Conservation (phyloP, 2,797 vertebrate genomes). For the Lepilemur ruficaudatus region DNA sequence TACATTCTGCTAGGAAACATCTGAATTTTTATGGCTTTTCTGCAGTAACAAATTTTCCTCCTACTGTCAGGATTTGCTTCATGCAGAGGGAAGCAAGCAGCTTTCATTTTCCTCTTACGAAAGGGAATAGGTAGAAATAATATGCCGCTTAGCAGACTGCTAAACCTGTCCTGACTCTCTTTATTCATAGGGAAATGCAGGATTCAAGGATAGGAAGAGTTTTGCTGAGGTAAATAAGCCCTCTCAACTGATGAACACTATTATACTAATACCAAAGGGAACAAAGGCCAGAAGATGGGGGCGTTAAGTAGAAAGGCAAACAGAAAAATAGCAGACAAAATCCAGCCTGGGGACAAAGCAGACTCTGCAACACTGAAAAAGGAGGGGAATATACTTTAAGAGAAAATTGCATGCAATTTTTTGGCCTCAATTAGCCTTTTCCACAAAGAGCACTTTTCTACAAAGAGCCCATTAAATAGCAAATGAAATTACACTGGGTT, state of each 20-base stretch:
- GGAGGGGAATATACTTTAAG: slow-evolving; percentile 66
- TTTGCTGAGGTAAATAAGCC: slow-evolving; percentile 63
- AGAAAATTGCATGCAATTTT: slow-evolving; percentile 80
- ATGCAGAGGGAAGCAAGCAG: slow-evolving; percentile 63
- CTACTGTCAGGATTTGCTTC: slow-evolving; percentile 77
- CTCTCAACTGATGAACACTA: slow-evolving; percentile 62
- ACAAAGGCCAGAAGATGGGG: slow-evolving; percentile 72
- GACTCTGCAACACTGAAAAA: slow-evolving; percentile 37
- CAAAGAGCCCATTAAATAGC: slow-evolving; percentile 76
- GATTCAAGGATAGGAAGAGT: slow-evolving; percentile 54
- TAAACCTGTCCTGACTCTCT: slow-evolving; percentile 59
- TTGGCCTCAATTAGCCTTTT: slow-evolving; percentile 80
- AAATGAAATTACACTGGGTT: slow-evolving; percentile 76
- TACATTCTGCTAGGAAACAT: slow-evolving; percentile 52
- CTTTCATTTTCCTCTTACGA: slow-evolving; percentile 76
- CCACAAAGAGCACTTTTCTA: slow-evolving; percentile 75
- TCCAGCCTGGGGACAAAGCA: slow-evolving; percentile 66
- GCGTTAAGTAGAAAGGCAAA: slow-evolving; percentile 66
- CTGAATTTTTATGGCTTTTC: slow-evolving; percentile 74
- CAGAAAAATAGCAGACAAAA: slow-evolving; percentile 74
- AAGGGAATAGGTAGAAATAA: slow-evolving; percentile 65
- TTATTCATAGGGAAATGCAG: slow-evolving; percentile 56
- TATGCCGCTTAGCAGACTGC: slow-evolving; percentile 62
- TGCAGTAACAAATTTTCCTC: slow-evolving; percentile 69
- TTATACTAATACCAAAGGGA: slow-evolving; percentile 70